A percentile compares a stretch with the other conserved stretches of the same genome.
Evolutionary conservation across 2,113 vertebrate species (phyloP).

Genomic region (Xenopus laevis): DNA sequence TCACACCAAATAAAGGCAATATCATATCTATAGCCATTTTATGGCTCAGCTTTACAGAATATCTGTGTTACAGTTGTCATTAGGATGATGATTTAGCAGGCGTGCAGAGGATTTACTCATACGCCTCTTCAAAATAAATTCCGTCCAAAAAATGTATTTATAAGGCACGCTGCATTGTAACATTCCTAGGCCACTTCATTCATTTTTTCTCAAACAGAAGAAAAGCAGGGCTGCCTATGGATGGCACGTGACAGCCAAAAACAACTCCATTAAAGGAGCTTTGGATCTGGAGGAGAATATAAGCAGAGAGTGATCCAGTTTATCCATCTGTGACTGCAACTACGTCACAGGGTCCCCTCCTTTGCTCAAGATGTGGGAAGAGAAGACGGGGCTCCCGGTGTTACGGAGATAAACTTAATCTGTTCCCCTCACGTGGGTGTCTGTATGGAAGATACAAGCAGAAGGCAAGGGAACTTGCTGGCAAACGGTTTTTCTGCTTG

Average conservation of each 20-base stretch:
- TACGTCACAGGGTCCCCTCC: conserved; percentile 39
- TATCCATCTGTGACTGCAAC: conserved; percentile 35
- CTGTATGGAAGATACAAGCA: conserved; percentile 35
- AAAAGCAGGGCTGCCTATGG: background rate
- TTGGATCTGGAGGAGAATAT: background rate
- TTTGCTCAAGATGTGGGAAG: conserved; percentile 25
- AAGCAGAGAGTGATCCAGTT: conserved; percentile 19
- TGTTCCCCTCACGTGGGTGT: conserved; percentile 41
- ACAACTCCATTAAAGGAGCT: conserved; percentile 39
- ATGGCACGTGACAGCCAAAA: background rate
- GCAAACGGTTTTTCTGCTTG: conserved; percentile 9
- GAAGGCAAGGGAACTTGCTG: conserved; percentile 39
- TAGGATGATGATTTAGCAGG: no score
- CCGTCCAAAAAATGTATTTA: no score
- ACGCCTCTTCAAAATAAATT: no score
- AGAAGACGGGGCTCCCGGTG: conserved; percentile 37
- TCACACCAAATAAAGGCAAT: no score
- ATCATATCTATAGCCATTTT: no score
- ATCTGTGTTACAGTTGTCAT: no score
- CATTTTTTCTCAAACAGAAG: conserved; percentile 22
- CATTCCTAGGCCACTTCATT: conserved; percentile 26
- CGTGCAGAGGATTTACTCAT: no score
- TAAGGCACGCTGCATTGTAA: background rate
- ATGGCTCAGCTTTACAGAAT: no score
- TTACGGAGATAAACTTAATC: conserved; percentile 43